Evolutionary conservation across 2,888 invertebrate species (phyloP), one percentile per base, ranked within the genome.

Genomic region (Drosophila histrio): DNA sequence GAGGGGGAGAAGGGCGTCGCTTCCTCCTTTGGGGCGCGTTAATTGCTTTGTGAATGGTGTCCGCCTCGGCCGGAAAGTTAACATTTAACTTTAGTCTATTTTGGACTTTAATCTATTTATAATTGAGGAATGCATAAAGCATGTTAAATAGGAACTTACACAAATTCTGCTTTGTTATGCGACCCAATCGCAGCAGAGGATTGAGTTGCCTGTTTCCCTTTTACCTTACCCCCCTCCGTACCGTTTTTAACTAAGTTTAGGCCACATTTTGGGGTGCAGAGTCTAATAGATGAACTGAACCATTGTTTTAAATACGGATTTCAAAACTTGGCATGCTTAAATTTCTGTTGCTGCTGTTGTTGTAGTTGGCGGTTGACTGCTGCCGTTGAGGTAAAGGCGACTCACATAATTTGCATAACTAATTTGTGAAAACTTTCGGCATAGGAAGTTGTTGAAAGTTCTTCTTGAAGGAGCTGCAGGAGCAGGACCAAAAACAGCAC

Each of bases 41-140:
- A 85, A 85, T 85, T 85, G 88, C 84, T 88, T 85, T 88, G 87
- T 80, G 88, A 86, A 88, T 85, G 88, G 82, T 85, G 82, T 82
- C 83, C 86, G 86, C 76, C 78, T 79, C 74, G 82, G 86, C 86
- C 83, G 86, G 80, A 83, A 83, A 83, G 82, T 83, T 83, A 83
- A 83, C 82, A 86, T 83, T 83, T 83, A 83, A 83, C 82, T 86
- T 83, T 83, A 86, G 86, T 86, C 86, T 86, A 83, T 83, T 83
- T 86, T 78, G 81, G 87, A 86, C 82, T 83, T 83, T 83, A 83
- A 83, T 83, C 82, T 83, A 83, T 83, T 83, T 83, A 83, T 83
- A 83, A 83, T 83, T 83, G 82, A 86, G 82, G 86, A 83, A 86
- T 83, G 82, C 82, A 83, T 83, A 83, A 83, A 86, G 82, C 82